These are phyloP conservation scores for Apodemia zela DNA, from an alignment of 2,888 invertebrate genomes.

Conservation along the genomic window DNA sequence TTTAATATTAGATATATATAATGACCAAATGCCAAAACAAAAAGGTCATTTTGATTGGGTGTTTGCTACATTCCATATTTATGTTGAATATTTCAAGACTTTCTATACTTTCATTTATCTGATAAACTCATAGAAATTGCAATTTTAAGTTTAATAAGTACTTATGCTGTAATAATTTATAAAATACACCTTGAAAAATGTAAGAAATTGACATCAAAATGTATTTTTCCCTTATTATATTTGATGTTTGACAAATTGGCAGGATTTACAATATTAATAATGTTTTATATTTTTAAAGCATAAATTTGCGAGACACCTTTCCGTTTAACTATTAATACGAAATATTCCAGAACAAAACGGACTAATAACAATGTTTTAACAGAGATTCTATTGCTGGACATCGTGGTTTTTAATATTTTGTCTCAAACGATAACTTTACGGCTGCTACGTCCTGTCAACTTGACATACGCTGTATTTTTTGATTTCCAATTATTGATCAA, in stretches of 20 bases:
- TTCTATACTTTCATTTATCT: conserved; percentile 45
- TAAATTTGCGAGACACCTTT: too few species aligned
- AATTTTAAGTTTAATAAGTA: conserved; percentile 2
- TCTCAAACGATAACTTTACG: too few species aligned
- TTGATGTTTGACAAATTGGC: too few species aligned
- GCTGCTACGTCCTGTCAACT: too few species aligned
- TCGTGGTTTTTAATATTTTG: too few species aligned
- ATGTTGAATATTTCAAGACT: conserved; percentile 76
- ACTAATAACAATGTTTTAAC: neutral
- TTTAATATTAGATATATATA: conserved; percentile 66
- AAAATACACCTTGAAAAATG: neutral
- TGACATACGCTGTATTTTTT: neutral
- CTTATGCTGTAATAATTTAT: neutral
- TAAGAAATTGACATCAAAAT: neutral
- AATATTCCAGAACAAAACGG: too few species aligned
- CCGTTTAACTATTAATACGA: too few species aligned
- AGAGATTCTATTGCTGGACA: neutral
- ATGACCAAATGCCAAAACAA: conserved; percentile 65
- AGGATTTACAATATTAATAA: too few species aligned
- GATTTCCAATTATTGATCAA: neutral
- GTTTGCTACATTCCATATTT: conserved; percentile 80
- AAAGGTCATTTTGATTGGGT: conserved; percentile 76
- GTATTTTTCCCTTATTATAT: neutral
- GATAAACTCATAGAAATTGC: conserved; percentile 20
- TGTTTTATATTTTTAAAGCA: too few species aligned